Evolutionary conservation across 2,797 vertebrate genomes (phyloP).

Genomic region (Rhinophrynus dorsalis): DNA sequence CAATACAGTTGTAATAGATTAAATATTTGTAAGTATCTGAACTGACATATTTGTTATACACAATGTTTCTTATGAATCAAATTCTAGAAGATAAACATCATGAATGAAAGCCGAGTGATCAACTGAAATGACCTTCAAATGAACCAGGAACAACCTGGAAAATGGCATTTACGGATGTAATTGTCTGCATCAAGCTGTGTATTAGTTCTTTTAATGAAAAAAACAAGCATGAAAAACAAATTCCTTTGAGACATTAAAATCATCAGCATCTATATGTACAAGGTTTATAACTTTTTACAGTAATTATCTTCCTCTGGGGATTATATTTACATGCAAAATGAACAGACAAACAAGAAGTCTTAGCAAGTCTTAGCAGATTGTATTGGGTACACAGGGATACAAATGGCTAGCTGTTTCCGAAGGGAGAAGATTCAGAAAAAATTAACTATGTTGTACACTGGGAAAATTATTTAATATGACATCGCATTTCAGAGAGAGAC

Average conservation of each 20-base stretch:
- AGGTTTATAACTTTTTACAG: background rate
- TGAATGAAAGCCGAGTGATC: too few species aligned
- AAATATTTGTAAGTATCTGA: slow-evolving; percentile 19
- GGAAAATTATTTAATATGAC: too few species aligned
- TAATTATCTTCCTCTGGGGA: background rate
- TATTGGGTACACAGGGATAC: too few species aligned
- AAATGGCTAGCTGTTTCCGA: too few species aligned
- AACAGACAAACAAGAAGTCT: too few species aligned
- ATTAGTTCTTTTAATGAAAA: slow-evolving; percentile 2
- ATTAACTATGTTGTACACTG: too few species aligned
- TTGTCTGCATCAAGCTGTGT: background rate
- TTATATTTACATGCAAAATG: background rate
- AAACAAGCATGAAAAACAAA: background rate
- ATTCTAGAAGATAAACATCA: too few species aligned
- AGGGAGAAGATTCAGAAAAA: too few species aligned
- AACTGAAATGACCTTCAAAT: background rate
- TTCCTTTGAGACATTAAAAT: background rate
- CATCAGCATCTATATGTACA: background rate
- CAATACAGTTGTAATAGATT: slow-evolving; percentile 7
- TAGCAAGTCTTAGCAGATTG: too few species aligned
- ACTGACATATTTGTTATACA: too few species aligned
- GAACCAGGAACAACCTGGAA: background rate
- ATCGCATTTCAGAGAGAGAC: too few species aligned
- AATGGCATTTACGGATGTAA: background rate
- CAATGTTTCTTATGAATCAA: too few species aligned